These are phyloP conservation scores for Myripristis murdjan DNA, from an alignment of 2,797 vertebrate genomes.

Conservation along the genomic window DNA sequence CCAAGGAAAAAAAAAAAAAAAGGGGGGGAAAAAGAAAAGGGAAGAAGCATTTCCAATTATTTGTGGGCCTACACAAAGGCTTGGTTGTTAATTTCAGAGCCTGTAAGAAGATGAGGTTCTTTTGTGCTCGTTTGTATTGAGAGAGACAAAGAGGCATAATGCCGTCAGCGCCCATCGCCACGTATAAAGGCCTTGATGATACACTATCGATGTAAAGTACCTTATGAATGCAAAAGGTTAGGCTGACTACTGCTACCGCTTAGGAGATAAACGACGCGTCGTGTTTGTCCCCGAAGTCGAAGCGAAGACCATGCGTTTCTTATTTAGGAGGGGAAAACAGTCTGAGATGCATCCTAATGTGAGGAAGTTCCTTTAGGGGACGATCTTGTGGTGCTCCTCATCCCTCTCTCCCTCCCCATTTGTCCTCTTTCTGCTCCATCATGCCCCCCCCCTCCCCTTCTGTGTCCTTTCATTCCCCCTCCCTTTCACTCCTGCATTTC, in stretches of 20 bases:
- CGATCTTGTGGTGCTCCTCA: conserved; percentile 3
- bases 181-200: conserved; percentile 46
- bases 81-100: conserved; percentile 68
- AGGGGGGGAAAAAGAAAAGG: neutral
- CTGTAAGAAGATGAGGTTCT: conserved; percentile 72
- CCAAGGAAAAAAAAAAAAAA: conserved; percentile 23
- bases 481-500: conserved; percentile 9
- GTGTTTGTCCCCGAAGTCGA: neutral
- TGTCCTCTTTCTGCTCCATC: too few species aligned
- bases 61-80: conserved; percentile 66
- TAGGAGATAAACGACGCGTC: conserved; percentile 17
- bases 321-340: conserved; percentile 21
- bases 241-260: conserved; percentile 29
- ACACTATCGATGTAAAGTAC: conserved; percentile 16
- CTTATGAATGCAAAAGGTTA: conserved; percentile 30
- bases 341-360: conserved; percentile 30
- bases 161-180: conserved; percentile 48
- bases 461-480: neutral
- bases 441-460: neutral
- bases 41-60: conserved; percentile 57
- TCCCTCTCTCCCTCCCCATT: conserved; percentile 11
- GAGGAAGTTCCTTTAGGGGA: conserved; percentile 36
- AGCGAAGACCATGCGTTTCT: conserved; percentile 28
- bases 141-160: conserved; percentile 69
- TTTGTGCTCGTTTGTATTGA: conserved; percentile 70